Conservation (phyloP, 2,888 invertebrate species). For the Blastobasis adustella region DNA sequence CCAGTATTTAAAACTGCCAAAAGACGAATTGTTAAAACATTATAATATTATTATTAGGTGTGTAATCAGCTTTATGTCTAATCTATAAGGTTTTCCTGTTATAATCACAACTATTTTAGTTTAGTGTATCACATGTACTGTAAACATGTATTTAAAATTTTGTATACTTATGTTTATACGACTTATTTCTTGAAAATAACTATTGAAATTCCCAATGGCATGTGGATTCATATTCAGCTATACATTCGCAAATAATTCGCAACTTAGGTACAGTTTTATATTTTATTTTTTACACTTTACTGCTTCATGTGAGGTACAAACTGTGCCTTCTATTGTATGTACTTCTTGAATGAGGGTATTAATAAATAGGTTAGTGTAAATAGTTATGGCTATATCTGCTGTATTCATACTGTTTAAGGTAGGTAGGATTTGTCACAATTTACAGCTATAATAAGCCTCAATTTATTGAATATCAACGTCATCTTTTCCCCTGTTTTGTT, state of each 20-base stretch:
- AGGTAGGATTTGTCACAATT: conserved; percentile 19
- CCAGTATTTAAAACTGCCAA: conserved; percentile 67
- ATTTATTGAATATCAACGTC: no score
- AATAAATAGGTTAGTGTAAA: conserved; percentile 47
- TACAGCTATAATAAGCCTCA: conserved; percentile 5
- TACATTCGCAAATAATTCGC: no score
- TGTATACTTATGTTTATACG: conserved; percentile 8
- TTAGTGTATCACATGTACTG: conserved; percentile 23
- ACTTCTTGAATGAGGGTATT: conserved; percentile 59
- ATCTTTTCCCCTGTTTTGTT: no score
- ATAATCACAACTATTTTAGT: conserved; percentile 7
- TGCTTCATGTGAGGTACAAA: conserved; percentile 57
- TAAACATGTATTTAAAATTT: conserved; percentile 29
- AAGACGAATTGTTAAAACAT: conserved; percentile 36
- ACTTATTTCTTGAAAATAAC: no score
- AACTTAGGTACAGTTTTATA: no score
- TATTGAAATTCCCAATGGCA: no score
- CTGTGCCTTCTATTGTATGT: conserved; percentile 57
- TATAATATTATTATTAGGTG: conserved; percentile 29
- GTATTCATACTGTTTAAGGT: conserved; percentile 10
- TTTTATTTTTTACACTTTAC: conserved; percentile 1
- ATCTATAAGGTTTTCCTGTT: conserved; percentile 12
- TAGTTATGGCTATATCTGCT: conserved; percentile 20
- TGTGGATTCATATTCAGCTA: no score
- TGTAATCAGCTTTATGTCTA: conserved; percentile 44